Evolutionary conservation across 2,113 vertebrate genomes (phyloP).

Genomic region (Otis tarda): DNA sequence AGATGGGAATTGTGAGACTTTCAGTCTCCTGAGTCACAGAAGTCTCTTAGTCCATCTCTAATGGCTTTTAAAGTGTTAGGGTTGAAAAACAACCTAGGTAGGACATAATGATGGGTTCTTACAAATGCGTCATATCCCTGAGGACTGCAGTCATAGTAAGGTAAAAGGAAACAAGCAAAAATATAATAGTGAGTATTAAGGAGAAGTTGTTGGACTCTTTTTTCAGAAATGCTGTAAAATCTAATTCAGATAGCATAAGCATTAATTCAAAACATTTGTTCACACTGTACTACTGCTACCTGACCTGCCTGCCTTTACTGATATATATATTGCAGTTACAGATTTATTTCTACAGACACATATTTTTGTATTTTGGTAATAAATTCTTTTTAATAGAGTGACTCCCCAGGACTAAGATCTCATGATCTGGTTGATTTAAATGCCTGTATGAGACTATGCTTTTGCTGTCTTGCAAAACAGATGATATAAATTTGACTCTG

Average conservation of each 20-base stretch:
- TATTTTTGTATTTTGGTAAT: conserved; percentile 9
- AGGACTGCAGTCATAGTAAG: neutral
- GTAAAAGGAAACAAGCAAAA: neutral
- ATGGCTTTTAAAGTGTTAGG: neutral
- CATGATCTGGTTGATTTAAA: conserved; percentile 50
- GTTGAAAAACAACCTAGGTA: neutral
- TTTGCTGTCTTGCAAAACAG: conserved; percentile 23
- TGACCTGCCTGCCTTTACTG: neutral
- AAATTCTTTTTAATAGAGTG: conserved; percentile 14
- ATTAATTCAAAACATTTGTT: neutral
- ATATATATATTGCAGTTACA: neutral
- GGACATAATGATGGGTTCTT: neutral
- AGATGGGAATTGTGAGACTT: neutral
- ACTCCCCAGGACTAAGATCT: neutral
- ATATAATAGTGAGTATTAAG: neutral
- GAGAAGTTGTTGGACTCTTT: neutral
- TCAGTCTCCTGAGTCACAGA: neutral
- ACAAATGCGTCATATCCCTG: neutral
- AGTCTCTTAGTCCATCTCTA: neutral
- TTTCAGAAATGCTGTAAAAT: neutral
- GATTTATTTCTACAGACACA: conserved; percentile 13
- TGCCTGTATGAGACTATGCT: neutral
- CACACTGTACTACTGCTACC: neutral
- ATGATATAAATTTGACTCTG: conserved; percentile 28
- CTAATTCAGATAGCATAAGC: neutral